phyloP scores from a whole-genome alignment of 37 sponge, comb jelly and placozoan genomes.

The Oopsacas minuta region DNA sequence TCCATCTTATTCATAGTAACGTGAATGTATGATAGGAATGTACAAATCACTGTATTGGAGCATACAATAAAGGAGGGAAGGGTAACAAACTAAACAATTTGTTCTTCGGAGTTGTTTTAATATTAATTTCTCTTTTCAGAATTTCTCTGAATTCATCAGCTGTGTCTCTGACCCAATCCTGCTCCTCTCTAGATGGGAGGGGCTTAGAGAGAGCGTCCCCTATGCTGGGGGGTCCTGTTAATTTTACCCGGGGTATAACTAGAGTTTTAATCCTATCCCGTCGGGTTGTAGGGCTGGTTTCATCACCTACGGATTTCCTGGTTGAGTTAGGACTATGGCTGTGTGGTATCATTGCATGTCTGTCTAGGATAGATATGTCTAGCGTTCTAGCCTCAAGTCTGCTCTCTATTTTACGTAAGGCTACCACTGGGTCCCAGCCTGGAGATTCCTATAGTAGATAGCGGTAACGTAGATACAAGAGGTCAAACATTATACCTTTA shows the following conservation, averaged over 20 bases:
- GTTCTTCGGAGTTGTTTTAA: background rate
- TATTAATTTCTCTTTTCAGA: background rate
- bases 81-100: background rate
- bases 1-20: no score
- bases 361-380: background rate
- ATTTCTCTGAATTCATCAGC: background rate
- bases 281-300: background rate
- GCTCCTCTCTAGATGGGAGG: background rate
- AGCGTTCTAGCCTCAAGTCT: background rate
- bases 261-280: background rate
- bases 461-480: no score
- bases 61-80: background rate
- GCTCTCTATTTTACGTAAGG: background rate
- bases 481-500: no score
- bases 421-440: background rate
- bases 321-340: background rate
- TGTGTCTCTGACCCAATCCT: background rate
- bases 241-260: background rate
- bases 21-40: no score
- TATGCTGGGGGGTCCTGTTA: constrained; percentile 3
- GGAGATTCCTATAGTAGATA: constrained; percentile 15
- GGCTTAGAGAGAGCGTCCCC: background rate
- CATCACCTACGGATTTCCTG: background rate
- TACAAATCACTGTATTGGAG: background rate
- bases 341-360: background rate